phyloP scores from a whole-genome alignment of 2,888 invertebrate genomes.

The Chamaedrilus cognettii region DNA sequence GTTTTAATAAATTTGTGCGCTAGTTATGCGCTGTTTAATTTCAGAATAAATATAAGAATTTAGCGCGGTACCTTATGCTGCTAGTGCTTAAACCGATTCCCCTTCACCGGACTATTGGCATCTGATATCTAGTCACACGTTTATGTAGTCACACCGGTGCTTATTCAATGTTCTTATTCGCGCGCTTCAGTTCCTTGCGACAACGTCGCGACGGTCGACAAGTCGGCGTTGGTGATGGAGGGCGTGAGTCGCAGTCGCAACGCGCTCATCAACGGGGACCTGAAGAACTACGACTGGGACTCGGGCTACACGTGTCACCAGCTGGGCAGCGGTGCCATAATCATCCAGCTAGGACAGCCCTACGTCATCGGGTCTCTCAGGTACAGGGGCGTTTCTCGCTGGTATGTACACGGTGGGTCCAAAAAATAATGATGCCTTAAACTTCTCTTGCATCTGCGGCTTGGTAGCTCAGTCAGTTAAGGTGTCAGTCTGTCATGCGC shows the following conservation, averaged over 20 bases:
- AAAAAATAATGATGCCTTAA: too few relatives aligned
- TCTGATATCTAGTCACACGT: neutral
- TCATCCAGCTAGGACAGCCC: constrained; percentile 95
- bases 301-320: constrained; percentile 98
- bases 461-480: too few relatives aligned
- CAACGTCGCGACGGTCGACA: constrained; percentile 90
- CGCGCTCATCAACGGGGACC: constrained; percentile 94
- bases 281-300: constrained; percentile 96
- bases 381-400: too few relatives aligned
- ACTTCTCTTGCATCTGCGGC: too few relatives aligned
- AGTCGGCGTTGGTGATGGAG: constrained; percentile 92
- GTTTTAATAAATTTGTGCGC: too few relatives aligned
- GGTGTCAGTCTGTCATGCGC: too few relatives aligned
- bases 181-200: constrained; percentile 72
- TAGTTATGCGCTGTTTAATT: too few relatives aligned
- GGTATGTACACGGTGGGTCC: too few relatives aligned
- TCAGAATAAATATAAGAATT: too few relatives aligned
- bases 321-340: constrained; percentile 78
- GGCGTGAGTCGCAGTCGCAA: constrained; percentile 93
- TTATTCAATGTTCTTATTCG: neutral
- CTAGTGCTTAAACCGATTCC: neutral
- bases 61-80: too few relatives aligned
- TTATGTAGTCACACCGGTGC: neutral
- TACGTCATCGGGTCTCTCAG: constrained; percentile 88
- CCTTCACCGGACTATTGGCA: neutral